Conservation (phyloP, 2,888 invertebrate genomes). For the Nesidiocoris tenuis region DNA sequence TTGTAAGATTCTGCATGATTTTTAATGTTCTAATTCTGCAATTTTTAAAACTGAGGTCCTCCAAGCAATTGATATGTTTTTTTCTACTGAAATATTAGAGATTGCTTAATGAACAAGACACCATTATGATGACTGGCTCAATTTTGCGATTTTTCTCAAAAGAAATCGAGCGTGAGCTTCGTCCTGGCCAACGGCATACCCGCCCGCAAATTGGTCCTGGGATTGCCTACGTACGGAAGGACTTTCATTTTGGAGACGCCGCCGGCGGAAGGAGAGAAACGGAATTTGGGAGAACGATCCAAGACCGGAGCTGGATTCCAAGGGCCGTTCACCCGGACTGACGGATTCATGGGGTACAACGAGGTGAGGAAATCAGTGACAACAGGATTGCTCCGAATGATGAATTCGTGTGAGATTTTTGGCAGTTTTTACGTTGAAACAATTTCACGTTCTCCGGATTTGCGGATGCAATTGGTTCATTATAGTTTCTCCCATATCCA, state of each 20-base stretch:
- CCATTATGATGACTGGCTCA: no score
- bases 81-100: no score
- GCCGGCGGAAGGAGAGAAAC: slow-evolving; percentile 52
- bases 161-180: slow-evolving; percentile 76
- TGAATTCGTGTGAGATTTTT: no score
- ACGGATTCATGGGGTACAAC: slow-evolving; percentile 85
- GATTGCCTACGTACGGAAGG: slow-evolving; percentile 80
- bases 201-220: slow-evolving; percentile 74
- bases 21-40: background rate
- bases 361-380: slow-evolving; percentile 61
- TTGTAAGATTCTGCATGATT: slow-evolving; percentile 65
- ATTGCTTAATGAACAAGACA: no score
- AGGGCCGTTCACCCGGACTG: slow-evolving; percentile 75
- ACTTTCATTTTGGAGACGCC: slow-evolving; percentile 63
- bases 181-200: slow-evolving; percentile 72
- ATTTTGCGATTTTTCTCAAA: no score
- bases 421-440: no score
- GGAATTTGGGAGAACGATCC: slow-evolving; percentile 58
- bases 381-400: background rate
- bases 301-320: slow-evolving; percentile 66
- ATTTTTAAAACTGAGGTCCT: background rate
- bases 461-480: no score
- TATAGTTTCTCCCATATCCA: no score
- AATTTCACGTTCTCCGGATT: no score
- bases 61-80: background rate